phyloP scores from a whole-genome alignment of 2,797 vertebrate genomes.

The Tamandua tetradactyla region DNA sequence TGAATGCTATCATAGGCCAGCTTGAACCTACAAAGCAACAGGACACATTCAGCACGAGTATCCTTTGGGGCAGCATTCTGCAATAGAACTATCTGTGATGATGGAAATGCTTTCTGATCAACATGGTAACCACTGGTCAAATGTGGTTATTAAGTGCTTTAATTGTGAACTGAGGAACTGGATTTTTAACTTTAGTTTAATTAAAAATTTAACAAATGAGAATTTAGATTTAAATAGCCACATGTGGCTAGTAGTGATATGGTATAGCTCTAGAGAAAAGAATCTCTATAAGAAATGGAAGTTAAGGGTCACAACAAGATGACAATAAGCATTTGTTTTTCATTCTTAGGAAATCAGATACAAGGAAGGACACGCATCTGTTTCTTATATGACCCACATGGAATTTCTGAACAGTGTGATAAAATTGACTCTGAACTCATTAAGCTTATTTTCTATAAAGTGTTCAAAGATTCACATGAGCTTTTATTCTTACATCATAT shows the following conservation, averaged over 20 bases:
- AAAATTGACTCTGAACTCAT: constrained; percentile 23
- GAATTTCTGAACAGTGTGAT: background rate
- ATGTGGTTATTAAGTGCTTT: background rate
- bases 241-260: background rate
- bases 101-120: background rate
- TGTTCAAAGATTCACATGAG: background rate
- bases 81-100: background rate
- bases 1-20: background rate
- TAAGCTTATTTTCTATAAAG: background rate
- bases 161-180: background rate
- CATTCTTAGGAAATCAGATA: background rate
- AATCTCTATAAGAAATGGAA: background rate
- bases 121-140: background rate
- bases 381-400: background rate
- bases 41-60: background rate
- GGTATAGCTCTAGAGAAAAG: background rate
- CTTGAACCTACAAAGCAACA: background rate
- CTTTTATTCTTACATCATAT: constrained; percentile 8
- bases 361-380: background rate
- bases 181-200: constrained; percentile 36
- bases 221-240: background rate
- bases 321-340: background rate
- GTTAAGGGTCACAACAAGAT: background rate
- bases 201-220: constrained; percentile 40
- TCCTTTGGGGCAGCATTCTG: background rate